Evolutionary conservation across 2,113 vertebrate species (phyloP), one percentile per base, ranked within the genome.

Genomic region (Apaloderma vittatum): DNA sequence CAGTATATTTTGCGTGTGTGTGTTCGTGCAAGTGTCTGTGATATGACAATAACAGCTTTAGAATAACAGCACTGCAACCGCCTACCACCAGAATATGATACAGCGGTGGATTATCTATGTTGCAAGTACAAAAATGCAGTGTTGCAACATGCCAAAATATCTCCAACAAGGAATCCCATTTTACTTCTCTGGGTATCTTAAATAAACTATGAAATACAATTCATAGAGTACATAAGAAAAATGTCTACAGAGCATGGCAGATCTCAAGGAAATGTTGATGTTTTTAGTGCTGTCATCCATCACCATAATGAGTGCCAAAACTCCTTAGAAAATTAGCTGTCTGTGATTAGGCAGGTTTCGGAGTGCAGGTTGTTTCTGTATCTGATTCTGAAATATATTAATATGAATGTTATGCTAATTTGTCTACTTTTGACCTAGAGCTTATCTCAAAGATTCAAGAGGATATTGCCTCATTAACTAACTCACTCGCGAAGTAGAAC

Each of bases 281-380:
- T 95, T 97, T 97, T 96, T 88, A 96, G 88, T 92, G 88, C 95
- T 97, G 97, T 97, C 98, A 99, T 99, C 98, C 98, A 98, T 99
- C 99, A 99, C 98, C 97, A 91, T 99, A 99, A 99, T 98, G 98
- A 99, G 97, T 94, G 97, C 97, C 98, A 98, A 98, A 98, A 95
- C 57, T 94, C 94, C 95, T 97, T 97, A 98, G 97, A 98, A 98
- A 98, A 98, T 97, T 98, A 98, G 98, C 97, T 98, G 97, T 98
- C 97, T 98, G 98, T 98, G 98, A 99, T 98, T 98, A 98, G 97
- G 98, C 96, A 97, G 96, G 98, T 98, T 98, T 98, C 97, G 97
- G 96, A 96, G 94, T 95, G 97, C 91, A 96, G 94, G 88, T 97
- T 98, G 98, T 92, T 98, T 96, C 92, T 97, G 85, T 96, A 97